These are phyloP conservation scores for Rhynchotus rufescens DNA, from an alignment of 2,797 vertebrate species.

Conservation along the genomic window DNA sequence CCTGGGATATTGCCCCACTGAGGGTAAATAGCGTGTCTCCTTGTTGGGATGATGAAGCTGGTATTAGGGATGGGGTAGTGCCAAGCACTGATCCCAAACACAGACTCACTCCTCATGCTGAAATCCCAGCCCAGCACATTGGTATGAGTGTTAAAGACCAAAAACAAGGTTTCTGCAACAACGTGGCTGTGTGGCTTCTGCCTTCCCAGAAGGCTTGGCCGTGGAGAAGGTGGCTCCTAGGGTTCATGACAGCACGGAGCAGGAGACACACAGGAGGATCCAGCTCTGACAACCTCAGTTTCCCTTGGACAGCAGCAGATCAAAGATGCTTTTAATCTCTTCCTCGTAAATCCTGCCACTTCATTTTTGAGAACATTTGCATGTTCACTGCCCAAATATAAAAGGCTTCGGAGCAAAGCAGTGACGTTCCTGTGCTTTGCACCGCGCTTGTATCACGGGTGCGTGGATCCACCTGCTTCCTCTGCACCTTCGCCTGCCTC, in stretches of 20 bases:
- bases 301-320: not conserved
- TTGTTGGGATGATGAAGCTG: no score
- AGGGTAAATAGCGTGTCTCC: not conserved
- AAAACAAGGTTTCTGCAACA: no score
- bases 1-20: not conserved
- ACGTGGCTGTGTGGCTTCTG: no score
- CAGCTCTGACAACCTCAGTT: not conserved
- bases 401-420: not conserved
- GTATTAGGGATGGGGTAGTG: no score
- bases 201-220: no score
- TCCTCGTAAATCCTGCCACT: not conserved
- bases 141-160: no score
- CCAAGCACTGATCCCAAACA: no score
- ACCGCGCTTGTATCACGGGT: not conserved
- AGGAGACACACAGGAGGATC: not conserved
- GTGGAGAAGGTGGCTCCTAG: not conserved
- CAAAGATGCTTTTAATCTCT: not conserved
- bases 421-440: rapidly evolving
- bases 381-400: not conserved
- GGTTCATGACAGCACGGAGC: not conserved
- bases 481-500: rapidly evolving
- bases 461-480: no score
- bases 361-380: not conserved
- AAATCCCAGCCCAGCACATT: no score
- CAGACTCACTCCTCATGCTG: no score